Percentiles rank a stretch among this genome's conserved stretches.
Evolutionary conservation across 2,888 invertebrate species (phyloP).

Genomic region (Listrodromus nycthemerus): DNA sequence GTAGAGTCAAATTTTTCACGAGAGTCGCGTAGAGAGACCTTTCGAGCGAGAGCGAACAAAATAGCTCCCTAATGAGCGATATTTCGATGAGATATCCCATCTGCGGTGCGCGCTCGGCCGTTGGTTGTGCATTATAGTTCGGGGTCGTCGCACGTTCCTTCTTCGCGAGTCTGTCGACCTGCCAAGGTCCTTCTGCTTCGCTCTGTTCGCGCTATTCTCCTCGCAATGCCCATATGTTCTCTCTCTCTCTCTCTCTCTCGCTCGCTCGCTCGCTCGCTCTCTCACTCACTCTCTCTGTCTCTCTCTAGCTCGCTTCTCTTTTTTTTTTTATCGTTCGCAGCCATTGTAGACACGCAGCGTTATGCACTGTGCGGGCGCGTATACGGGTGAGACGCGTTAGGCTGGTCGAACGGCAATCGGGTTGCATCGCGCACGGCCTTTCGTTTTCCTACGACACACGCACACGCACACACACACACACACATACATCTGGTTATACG

Average conservation of each 20-base stretch:
- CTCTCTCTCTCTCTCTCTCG: constrained; percentile 39
- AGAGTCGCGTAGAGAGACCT: not conserved
- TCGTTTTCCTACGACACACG: not conserved
- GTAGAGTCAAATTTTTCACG: not conserved
- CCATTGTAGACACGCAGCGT: not conserved
- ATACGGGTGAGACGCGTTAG: constrained; percentile 22
- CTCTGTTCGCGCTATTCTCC: constrained; percentile 35
- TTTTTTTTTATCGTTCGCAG: not conserved
- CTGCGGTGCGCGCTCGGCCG: constrained; percentile 15
- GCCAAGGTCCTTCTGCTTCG: constrained; percentile 79
- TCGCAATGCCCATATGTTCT: constrained; percentile 64
- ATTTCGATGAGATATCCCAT: constrained; percentile 41
- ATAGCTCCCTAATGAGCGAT: constrained; percentile 18
- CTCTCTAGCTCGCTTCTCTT: constrained; percentile 7
- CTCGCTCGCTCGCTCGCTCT: constrained; percentile 31
- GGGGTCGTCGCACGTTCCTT: constrained; percentile 83
- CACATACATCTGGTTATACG: not conserved
- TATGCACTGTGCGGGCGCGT: constrained; percentile 18
- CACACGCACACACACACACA: not conserved
- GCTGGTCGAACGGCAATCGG: constrained; percentile 23
- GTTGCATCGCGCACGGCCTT: constrained; percentile 12
- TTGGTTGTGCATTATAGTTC: constrained; percentile 62
- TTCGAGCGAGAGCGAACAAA: constrained; percentile 8
- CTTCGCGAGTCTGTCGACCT: constrained; percentile 81
- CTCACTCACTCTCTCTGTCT: constrained; percentile 27